A percentile compares a stretch with the other conserved stretches of the same genome.
Conservation (phyloP, 2,888 invertebrate genomes). For the Cremastinae sp. region DNA sequence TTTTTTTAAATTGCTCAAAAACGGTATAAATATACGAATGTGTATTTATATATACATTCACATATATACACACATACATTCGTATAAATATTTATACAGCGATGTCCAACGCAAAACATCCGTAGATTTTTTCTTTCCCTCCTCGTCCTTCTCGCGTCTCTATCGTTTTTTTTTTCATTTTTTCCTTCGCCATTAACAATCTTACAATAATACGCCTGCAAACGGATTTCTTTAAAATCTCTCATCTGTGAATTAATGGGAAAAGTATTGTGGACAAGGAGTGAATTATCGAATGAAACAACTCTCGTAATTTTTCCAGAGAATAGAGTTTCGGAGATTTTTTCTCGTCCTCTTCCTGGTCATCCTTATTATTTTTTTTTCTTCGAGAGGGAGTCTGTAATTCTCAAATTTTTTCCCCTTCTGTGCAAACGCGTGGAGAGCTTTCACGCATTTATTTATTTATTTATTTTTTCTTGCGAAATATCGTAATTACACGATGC, state of each 20-base stretch:
- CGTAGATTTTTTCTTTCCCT: neutral
- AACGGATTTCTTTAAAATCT: constrained; percentile 2
- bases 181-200: constrained; percentile 32
- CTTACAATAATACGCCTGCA: constrained; percentile 31
- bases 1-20: constrained; percentile 23
- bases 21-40: constrained; percentile 12
- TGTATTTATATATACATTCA: constrained; percentile 16
- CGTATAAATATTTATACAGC: constrained; percentile 22
- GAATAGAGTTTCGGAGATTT: constrained; percentile 42
- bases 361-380: neutral
- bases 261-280: constrained; percentile 22
- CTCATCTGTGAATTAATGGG: constrained; percentile 32
- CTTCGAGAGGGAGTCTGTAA: constrained; percentile 19
- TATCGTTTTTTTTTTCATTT: neutral
- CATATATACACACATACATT: constrained; percentile 20
- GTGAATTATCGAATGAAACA: constrained; percentile 18
- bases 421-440: constrained; percentile 60
- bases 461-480: constrained; percentile 66
- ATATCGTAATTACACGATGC: constrained; percentile 74
- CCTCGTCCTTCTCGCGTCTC: neutral
- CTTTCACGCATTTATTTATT: neutral
- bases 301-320: constrained; percentile 53
- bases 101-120: constrained; percentile 20
- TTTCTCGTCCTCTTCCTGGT: neutral
- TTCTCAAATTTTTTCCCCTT: constrained; percentile 5